Conservation (phyloP, 2,113 vertebrate species). For the Cisticola juncidis region DNA sequence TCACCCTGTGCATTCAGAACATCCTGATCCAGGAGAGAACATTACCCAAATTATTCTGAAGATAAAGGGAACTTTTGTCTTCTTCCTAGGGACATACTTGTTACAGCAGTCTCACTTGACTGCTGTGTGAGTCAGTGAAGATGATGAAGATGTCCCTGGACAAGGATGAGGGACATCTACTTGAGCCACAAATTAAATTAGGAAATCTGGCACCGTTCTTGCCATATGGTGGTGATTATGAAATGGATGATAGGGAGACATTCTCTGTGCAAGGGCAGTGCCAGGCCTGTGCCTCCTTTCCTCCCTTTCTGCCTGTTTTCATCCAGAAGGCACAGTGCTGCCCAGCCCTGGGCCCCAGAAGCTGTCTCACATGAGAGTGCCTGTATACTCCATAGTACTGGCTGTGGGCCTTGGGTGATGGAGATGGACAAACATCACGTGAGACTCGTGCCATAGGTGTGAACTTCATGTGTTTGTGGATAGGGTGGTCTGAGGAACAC, state of each 20-base stretch:
- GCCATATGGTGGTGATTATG: neutral
- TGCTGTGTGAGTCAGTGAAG: neutral
- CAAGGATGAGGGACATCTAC: neutral
- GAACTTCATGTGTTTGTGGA: neutral
- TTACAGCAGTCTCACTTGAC: neutral
- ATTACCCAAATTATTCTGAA: neutral
- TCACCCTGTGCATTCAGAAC: neutral
- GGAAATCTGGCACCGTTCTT: neutral
- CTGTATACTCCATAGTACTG: neutral
- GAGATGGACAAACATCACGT: neutral
- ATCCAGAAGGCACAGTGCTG: neutral
- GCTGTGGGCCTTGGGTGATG: neutral
- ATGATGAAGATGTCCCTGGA: neutral
- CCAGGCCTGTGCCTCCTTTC: neutral
- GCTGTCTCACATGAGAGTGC: accelerated
- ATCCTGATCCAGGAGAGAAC: neutral
- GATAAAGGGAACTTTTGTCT: neutral
- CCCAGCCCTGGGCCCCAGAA: neutral
- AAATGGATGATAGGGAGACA: neutral
- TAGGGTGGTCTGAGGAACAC: neutral
- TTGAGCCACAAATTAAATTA: neutral
- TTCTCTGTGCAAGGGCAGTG: neutral
- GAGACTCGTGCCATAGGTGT: neutral
- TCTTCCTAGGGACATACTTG: neutral
- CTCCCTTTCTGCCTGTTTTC: neutral